Conservation (phyloP, 2,888 invertebrate genomes). For the Campoletis raptor region DNA sequence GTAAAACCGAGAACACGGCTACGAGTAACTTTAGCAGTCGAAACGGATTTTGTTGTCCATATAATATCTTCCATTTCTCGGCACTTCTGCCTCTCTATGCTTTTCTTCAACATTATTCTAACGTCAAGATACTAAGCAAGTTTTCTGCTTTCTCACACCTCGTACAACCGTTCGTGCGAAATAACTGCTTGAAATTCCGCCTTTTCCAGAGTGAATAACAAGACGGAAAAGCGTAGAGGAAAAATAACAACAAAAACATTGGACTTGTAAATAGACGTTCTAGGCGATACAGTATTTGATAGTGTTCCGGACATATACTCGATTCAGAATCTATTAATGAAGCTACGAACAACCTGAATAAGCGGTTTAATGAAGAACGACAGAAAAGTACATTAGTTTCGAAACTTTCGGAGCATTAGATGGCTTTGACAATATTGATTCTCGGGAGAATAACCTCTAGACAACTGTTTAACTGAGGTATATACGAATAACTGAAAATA, state of each 20-base stretch:
- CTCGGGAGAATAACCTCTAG: conserved; percentile 37
- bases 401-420: not conserved
- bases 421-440: not conserved
- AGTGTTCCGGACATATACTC: not conserved
- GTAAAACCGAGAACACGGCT: conserved; percentile 28
- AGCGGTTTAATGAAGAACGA: not conserved
- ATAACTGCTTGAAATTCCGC: conserved; percentile 69
- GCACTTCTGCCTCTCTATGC: conserved; percentile 2
- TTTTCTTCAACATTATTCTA: conserved; percentile 45
- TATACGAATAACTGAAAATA: conserved; percentile 27
- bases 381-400: not conserved
- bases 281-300: not conserved
- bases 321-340: conserved; percentile 25
- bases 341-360: not conserved
- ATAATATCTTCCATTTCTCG: conserved; percentile 18
- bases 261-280: not conserved
- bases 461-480: conserved; percentile 57
- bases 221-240: not conserved
- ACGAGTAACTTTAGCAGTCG: conserved; percentile 26
- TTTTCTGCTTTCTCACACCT: conserved; percentile 14
- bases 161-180: conserved; percentile 49
- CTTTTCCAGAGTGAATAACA: conserved; percentile 67
- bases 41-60: conserved; percentile 53
- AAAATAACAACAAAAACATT: conserved; percentile 52
- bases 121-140: conserved; percentile 17